Percentiles rank a stretch among this genome's conserved stretches.
Evolutionary conservation across 2,797 vertebrate genomes (phyloP).

Genomic region (Salarias fasciatus): DNA sequence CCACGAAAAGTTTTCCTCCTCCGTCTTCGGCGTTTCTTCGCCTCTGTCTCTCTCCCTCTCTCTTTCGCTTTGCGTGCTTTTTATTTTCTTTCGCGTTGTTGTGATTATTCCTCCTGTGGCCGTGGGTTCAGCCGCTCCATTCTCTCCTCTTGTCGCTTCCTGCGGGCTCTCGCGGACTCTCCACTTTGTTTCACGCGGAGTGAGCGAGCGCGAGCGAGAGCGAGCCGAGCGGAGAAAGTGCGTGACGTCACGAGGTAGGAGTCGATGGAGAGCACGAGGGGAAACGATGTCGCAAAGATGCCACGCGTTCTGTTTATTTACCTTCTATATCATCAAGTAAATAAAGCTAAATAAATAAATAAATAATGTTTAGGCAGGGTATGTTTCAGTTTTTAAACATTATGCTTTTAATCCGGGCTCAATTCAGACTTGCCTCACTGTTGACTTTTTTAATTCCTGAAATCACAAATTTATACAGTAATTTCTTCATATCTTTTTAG

Average conservation of each 20-base stretch:
- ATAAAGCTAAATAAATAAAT: too few species aligned
- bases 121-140: constrained; percentile 64
- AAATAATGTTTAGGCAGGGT: too few species aligned
- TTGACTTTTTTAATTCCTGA: too few species aligned
- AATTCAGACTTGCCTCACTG: too few species aligned
- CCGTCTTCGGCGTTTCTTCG: constrained; percentile 11
- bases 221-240: constrained; percentile 8
- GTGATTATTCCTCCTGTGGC: constrained; percentile 66
- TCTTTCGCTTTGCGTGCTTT: neutral
- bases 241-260: constrained; percentile 66
- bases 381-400: too few species aligned
- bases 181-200: constrained; percentile 70
- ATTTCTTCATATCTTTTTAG: too few species aligned
- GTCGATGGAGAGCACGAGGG: constrained; percentile 9
- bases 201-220: constrained; percentile 44
- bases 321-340: too few species aligned
- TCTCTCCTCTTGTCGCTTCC: constrained; percentile 67
- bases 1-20: constrained; percentile 54
- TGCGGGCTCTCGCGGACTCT: constrained; percentile 59
- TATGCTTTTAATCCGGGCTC: too few species aligned
- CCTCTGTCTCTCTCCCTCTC: neutral
- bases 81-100: constrained; percentile 8
- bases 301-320: too few species aligned
- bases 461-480: too few species aligned
- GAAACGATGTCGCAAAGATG: neutral